Percentiles rank a stretch among this genome's conserved stretches.
Conservation (phyloP, 2,113 vertebrate genomes). For the Callocephalon fimbriatum region DNA sequence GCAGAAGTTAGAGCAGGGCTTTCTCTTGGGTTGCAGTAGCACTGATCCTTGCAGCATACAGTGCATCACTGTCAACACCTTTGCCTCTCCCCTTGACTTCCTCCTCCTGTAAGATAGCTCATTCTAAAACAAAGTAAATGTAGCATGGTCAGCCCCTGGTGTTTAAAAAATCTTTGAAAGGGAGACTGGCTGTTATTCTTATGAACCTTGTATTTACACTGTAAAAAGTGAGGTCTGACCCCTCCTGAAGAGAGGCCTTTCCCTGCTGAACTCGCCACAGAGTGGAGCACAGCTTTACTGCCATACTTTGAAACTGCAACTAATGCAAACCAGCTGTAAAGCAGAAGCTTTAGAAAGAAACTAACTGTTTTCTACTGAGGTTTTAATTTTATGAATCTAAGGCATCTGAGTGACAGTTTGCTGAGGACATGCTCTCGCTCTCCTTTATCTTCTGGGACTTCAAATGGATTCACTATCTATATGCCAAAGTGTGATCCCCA, state of each 20-base stretch:
- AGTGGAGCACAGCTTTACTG: conserved; percentile 42
- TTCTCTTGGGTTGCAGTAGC: conserved; percentile 7
- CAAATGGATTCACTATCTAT: neutral
- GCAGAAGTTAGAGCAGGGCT: neutral
- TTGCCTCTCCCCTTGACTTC: neutral
- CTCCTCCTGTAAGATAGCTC: neutral
- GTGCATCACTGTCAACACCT: conserved; percentile 8
- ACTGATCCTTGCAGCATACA: neutral
- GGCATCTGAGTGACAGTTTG: conserved; percentile 21
- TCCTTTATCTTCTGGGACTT: neutral
- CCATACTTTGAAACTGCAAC: conserved; percentile 70
- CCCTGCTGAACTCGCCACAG: conserved; percentile 40
- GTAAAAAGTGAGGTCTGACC: conserved; percentile 75
- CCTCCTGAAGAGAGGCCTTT: conserved; percentile 72
- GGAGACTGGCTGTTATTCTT: conserved; percentile 49
- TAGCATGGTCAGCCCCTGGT: conserved; percentile 52
- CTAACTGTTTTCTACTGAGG: conserved; percentile 50
- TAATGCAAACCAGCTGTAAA: conserved; percentile 81
- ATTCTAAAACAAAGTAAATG: conserved; percentile 75
- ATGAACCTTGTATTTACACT: conserved; percentile 74
- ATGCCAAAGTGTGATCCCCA: neutral
- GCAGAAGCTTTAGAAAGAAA: conserved; percentile 41
- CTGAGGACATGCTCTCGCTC: neutral
- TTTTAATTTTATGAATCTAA: conserved; percentile 67
- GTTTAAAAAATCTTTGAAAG: conserved; percentile 74